These are phyloP conservation scores for Plusia festucae DNA, from an alignment of 2,888 invertebrate genomes.

Conservation along the genomic window DNA sequence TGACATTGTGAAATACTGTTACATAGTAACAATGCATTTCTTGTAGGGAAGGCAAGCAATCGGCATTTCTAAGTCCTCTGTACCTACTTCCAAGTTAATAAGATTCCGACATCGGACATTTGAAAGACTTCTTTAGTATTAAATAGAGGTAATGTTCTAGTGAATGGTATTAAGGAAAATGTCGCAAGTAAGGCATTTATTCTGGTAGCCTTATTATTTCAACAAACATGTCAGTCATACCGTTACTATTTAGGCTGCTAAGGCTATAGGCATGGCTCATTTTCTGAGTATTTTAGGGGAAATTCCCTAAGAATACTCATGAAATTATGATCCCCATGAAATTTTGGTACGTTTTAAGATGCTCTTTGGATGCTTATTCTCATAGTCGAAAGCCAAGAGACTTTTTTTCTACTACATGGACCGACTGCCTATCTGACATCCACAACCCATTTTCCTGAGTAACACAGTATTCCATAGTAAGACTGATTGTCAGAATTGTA, in stretches of 20 bases:
- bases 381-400: not conserved
- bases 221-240: not conserved
- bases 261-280: not conserved
- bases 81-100: constrained; percentile 21
- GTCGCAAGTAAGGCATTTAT: not conserved
- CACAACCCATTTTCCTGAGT: too few relatives aligned
- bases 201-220: not conserved
- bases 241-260: not conserved
- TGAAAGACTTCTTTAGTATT: constrained; percentile 41
- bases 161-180: constrained; percentile 6
- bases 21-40: not conserved
- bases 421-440: too few relatives aligned
- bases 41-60: constrained; percentile 9
- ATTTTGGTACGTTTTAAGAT: not conserved
- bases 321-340: not conserved
- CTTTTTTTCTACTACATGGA: too few relatives aligned
- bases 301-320: not conserved
- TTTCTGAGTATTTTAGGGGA: not conserved
- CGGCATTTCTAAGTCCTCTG: constrained; percentile 38
- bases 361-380: not conserved
- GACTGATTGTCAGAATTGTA: too few relatives aligned
- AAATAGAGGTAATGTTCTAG: constrained; percentile 9
- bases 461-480: too few relatives aligned
- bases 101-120: constrained; percentile 37
- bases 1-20: constrained; percentile 12